These are phyloP conservation scores for Corydoras sp. DNA, from an alignment of 2,113 vertebrate species.

Conservation along the genomic window DNA sequence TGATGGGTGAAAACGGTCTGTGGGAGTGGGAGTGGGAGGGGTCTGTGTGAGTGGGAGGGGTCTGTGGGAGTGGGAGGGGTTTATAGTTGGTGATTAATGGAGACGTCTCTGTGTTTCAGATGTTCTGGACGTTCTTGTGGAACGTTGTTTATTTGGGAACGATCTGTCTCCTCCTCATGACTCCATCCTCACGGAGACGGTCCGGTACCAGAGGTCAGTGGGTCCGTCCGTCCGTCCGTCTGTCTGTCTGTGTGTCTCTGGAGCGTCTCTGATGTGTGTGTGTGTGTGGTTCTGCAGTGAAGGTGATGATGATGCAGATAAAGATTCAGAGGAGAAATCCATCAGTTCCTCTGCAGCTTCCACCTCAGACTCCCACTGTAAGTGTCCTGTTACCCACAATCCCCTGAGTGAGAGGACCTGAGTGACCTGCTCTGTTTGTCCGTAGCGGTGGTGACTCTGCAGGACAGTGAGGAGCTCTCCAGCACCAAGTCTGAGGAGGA, in stretches of 20 bases:
- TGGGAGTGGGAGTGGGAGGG: neutral
- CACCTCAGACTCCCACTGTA: slow-evolving; percentile 64
- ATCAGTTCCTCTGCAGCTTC: slow-evolving; percentile 53
- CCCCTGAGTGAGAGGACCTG: neutral
- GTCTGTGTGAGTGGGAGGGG: too few relatives aligned
- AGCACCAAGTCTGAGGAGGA: slow-evolving; percentile 54
- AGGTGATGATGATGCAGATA: slow-evolving; percentile 19
- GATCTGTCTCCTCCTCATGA: slow-evolving; percentile 52
- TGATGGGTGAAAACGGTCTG: too few relatives aligned
- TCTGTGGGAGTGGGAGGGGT: neutral
- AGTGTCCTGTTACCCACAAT: slow-evolving; percentile 32
- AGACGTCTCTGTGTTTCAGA: slow-evolving; percentile 45
- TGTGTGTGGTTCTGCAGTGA: slow-evolving; percentile 46
- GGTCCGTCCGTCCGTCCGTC: too few relatives aligned
- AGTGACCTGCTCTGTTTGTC: neutral
- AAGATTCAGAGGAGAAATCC: slow-evolving; percentile 50
- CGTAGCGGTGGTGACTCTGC: slow-evolving; percentile 68
- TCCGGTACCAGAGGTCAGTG: too few relatives aligned
- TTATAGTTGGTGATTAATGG: too few relatives aligned
- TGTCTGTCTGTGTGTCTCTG: too few relatives aligned
- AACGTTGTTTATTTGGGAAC: slow-evolving; percentile 59
- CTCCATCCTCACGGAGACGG: slow-evolving; percentile 50
- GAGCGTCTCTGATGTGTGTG: neutral
- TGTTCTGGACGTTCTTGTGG: slow-evolving; percentile 61
- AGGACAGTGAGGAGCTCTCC: slow-evolving; percentile 66